Conservation (phyloP, 2,797 vertebrate species). For the Ctenopoma kingsleyae region DNA sequence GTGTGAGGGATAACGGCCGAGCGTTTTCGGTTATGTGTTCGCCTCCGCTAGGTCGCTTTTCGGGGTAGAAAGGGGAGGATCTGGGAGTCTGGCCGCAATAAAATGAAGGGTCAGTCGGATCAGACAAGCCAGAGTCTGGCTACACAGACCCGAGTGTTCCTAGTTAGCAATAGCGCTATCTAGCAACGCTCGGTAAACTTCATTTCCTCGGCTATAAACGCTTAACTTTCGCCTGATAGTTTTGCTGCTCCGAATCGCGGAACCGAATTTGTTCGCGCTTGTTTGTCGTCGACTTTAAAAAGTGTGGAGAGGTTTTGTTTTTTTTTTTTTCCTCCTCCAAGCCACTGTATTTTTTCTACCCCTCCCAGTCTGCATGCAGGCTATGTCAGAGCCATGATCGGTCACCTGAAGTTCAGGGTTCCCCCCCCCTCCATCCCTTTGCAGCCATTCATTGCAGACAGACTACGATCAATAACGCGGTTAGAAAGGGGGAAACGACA, state of each 20-base stretch:
- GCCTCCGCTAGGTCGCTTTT: conserved; percentile 81
- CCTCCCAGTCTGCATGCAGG: conserved; percentile 84
- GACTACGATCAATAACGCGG: conserved; percentile 88
- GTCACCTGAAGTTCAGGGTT: conserved; percentile 98
- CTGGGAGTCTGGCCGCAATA: conserved; percentile 90
- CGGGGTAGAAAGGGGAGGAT: conserved; percentile 84
- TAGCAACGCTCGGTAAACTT: conserved; percentile 78
- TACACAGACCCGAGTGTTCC: conserved; percentile 77
- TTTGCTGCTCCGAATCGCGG: conserved; percentile 44
- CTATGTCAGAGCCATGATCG: conserved; percentile 91
- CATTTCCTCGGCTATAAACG: conserved; percentile 78
- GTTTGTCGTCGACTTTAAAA: conserved; percentile 75
- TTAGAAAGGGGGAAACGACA: conserved; percentile 64
- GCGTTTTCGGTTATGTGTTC: conserved; percentile 76
- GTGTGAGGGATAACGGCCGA: conserved; percentile 68
- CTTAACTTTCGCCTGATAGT: conserved; percentile 87
- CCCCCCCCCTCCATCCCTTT: conserved; percentile 76
- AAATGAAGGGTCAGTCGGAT: conserved; percentile 94
- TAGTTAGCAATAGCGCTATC: conserved; percentile 79
- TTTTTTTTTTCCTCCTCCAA: conserved; percentile 14
- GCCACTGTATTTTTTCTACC: conserved; percentile 63
- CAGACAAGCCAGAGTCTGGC: conserved; percentile 89
- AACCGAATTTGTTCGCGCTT: conserved; percentile 62
- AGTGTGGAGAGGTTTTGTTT: conserved; percentile 55
- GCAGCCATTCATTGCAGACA: conserved; percentile 91